phyloP scores from a whole-genome alignment of 2,797 vertebrate genomes.

The Sebastolobus altivelis region DNA sequence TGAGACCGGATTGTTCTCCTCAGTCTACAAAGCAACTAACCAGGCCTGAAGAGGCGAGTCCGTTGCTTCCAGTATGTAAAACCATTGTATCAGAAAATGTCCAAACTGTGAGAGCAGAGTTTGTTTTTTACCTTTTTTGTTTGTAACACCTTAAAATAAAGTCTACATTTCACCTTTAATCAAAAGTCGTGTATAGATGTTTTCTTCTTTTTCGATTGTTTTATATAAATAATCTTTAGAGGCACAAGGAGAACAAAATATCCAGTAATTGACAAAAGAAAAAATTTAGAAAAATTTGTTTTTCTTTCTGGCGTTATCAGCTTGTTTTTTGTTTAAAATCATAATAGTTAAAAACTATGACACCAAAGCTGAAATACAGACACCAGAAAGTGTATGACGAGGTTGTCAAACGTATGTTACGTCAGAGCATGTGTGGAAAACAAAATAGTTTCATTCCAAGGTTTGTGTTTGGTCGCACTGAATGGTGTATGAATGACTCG shows the following conservation, averaged over 20 bases:
- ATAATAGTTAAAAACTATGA: neutral
- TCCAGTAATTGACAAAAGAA: neutral
- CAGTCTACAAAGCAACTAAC: conserved; percentile 12
- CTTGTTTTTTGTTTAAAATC: neutral
- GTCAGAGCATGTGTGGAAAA: neutral
- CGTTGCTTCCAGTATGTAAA: neutral
- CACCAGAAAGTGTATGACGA: neutral
- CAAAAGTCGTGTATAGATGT: neutral
- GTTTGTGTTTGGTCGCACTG: too few relatives aligned
- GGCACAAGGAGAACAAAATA: neutral
- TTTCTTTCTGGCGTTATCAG: neutral
- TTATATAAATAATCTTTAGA: neutral
- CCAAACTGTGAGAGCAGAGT: neutral
- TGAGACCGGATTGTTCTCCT: conserved; percentile 3
- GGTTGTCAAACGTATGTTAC: neutral
- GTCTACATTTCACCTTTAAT: neutral
- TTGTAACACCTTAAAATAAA: neutral
- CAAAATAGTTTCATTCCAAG: neutral
- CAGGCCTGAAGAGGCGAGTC: conserved; percentile 13
- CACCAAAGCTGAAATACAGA: neutral
- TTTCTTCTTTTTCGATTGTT: neutral
- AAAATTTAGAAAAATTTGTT: neutral
- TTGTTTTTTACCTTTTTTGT: neutral
- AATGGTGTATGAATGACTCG: too few relatives aligned
- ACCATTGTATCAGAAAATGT: neutral